Evolutionary conservation across 23 tunicate species (phyloP).

Genomic region (Botrylloides violaceus): DNA sequence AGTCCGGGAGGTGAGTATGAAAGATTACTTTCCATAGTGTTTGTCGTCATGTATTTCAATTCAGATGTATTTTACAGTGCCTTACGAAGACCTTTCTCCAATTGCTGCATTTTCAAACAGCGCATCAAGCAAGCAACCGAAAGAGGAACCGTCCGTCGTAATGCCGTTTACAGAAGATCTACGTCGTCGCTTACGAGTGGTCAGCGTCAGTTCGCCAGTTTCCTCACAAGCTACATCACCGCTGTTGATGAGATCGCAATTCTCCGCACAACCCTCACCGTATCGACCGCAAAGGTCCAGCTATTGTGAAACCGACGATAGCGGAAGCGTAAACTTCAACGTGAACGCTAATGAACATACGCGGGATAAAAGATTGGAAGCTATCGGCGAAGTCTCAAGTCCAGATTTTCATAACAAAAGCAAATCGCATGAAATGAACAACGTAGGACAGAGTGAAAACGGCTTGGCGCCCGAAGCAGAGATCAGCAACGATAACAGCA

Average conservation of each 20-base stretch:
- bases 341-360: neutral
- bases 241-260: neutral
- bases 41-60: neutral
- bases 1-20: slow-evolving; percentile 19
- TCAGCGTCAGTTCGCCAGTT: slow-evolving; percentile 6
- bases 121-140: neutral
- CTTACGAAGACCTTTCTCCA: slow-evolving; percentile 10
- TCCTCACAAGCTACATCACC: slow-evolving; percentile 14
- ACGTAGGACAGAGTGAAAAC: no score
- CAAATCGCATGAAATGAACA: neutral
- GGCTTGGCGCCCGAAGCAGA: no score
- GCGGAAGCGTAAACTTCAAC: neutral
- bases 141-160: neutral
- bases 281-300: neutral
- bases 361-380: neutral
- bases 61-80: neutral
- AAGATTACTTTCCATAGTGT: neutral
- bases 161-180: slow-evolving; percentile 57
- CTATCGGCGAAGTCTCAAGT: neutral
- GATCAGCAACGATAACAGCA: no score
- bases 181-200: slow-evolving; percentile 46
- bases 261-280: neutral
- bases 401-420: neutral
- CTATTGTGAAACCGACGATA: neutral
- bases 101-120: neutral